Base-by-base conservation (phyloP, 2,113 vertebrate genomes). In the Agapornis roseicollis region DNA sequence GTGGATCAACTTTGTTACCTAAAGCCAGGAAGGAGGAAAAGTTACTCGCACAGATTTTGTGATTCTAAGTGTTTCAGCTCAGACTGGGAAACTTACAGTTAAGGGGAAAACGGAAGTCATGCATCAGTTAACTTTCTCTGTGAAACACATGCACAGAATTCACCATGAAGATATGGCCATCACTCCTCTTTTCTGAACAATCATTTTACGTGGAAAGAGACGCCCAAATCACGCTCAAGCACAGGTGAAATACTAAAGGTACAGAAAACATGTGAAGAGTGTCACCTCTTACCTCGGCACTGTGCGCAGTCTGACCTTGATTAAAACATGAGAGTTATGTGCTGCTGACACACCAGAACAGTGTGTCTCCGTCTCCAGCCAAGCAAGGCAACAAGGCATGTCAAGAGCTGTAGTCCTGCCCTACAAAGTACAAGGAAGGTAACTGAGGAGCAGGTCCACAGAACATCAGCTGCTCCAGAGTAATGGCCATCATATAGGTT, bases 301-400 rank as follows among this genome's bases (percentile, higher is more conserved):
- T 47, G 18, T 0, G 0, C 29, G 28, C n/a, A 63, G 56, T 25
- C 3, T 72, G 81, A 41, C 27, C 55, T 19, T 10, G 60, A 53
- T 11, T 46, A 16, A 17, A 82, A 25, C 28, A 7, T 0, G 5
- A 37, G 39, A 24, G 22, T 8, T 12, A 16, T 18, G 5, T 5
- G 1, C 35, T 9, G 41, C 46, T 3, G 8, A 39, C 42, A 25
- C 29, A 33, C 4, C 3, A 0, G 2, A 44, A 37, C 1, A 3
- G 6, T 0, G 5, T 0, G 6, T 33, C 52, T 3, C 7, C 1
- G 11, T 4, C 76, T 52, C 35, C 10, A 2, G 1, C 5, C 4
- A 3, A 16, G 37, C 2, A 10, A 39, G 69, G 69, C 84, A 58
- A 39, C 2, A 6, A 41, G 39, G 56, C 56, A 31, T 47, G 5